phyloP scores from a whole-genome alignment of 2,113 vertebrate species.

The Cinclus mexicanus region DNA sequence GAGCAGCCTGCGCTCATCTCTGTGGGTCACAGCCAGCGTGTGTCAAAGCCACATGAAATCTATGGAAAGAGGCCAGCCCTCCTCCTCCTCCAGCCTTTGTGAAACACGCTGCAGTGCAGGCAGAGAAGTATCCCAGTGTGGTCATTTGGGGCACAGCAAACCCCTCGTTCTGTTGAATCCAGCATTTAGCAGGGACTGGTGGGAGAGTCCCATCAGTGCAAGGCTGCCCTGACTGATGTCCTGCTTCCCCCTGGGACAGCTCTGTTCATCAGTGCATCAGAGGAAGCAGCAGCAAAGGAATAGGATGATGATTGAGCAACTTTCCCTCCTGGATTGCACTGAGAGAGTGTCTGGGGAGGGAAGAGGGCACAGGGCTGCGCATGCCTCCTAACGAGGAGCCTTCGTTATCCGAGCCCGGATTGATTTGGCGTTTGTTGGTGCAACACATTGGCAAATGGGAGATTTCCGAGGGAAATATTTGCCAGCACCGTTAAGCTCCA shows the following conservation, averaged over 20 bases:
- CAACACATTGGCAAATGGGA: background rate
- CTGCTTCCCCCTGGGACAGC: background rate
- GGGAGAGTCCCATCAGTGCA: fast-evolving
- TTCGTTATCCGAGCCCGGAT: background rate
- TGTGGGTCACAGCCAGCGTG: background rate
- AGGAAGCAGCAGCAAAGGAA: background rate
- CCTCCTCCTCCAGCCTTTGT: background rate
- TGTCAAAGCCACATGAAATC: background rate
- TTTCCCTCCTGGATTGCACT: background rate
- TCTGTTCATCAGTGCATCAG: background rate
- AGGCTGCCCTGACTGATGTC: background rate
- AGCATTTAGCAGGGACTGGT: background rate
- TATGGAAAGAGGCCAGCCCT: background rate
- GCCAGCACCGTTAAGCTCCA: background rate
- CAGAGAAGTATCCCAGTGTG: background rate
- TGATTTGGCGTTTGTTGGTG: constrained; percentile 21
- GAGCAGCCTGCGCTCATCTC: background rate
- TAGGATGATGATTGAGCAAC: background rate
- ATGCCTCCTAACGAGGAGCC: background rate
- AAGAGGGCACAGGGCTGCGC: background rate
- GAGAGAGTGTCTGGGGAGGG: background rate
- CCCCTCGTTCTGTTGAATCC: background rate
- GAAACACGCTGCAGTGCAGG: background rate
- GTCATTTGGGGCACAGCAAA: background rate
- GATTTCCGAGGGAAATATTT: constrained; percentile 12